Percentiles rank a stretch among this genome's conserved stretches.
Conservation (phyloP, 2,113 vertebrate species). For the Corythornis madagascariensis region DNA sequence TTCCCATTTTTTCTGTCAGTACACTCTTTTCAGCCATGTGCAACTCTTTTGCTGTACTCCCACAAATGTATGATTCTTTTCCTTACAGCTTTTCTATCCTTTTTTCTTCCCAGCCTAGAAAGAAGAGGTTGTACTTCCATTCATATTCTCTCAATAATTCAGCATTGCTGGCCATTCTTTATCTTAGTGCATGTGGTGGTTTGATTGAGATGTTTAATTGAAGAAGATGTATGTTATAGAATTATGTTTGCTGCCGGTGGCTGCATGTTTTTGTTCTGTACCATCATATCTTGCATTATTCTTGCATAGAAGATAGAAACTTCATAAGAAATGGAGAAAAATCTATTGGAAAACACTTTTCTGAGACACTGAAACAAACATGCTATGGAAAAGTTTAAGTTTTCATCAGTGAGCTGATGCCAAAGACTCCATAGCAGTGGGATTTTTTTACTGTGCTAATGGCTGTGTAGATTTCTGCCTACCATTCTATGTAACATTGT, state of each 20-base stretch:
- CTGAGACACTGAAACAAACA: not conserved
- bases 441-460: not conserved
- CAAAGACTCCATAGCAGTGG: not conserved
- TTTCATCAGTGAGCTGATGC: not conserved
- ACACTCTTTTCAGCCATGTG: not conserved
- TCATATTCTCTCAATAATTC: not conserved
- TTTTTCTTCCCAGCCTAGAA: not conserved
- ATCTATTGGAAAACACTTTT: not conserved
- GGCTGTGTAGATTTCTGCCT: not conserved
- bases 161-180: not conserved
- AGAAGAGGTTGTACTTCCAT: not conserved
- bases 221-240: not conserved
- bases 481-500: not conserved
- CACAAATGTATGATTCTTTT: not conserved
- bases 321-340: not conserved
- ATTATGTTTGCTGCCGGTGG: not conserved
- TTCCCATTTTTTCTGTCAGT: not conserved
- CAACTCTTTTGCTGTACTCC: not conserved
- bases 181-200: not conserved
- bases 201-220: not conserved
- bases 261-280: not conserved
- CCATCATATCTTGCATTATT: not conserved
- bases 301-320: not conserved
- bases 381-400: not conserved
- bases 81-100: not conserved